Base-by-base conservation (phyloP, 2,113 vertebrate genomes). In the Leucosticte australis region DNA sequence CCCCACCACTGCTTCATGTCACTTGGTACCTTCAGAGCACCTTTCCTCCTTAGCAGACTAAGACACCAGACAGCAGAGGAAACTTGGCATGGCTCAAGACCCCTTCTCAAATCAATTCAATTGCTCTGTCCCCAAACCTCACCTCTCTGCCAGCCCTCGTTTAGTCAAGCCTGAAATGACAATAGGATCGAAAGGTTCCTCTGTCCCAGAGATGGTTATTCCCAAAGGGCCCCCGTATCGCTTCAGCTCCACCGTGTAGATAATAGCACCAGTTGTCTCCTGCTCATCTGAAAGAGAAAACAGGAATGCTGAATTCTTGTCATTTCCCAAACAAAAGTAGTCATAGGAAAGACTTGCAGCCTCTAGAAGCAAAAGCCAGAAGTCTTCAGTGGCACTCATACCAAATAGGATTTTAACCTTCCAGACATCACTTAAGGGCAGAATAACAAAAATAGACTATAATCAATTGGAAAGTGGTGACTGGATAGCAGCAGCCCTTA, bases 131-230 rank as follows among this genome's bases (percentile, higher is more conserved):
- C 63, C 26, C 52, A 35, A 3, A 71, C 50, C 98, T 98, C 98
- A 99, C 99, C 99, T 99, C 97, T 99, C 99, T 41, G 99, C 99
- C 77, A 99, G 98, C 15, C 99, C 99, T 52, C 99, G 98, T 94
- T 98, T 99, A 85, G 99, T 99, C 93, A 99, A 98, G 57, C 99
- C 99, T 0, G 99, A 99, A 96, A 99, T 99, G 90, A 99, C 98
- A 3, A 99, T 99, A 42, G 99, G 99, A 94, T 99, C 99, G 9
- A 99, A 99, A 69, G 99, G 99, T 59, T 99, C 99, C 96, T 99
- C 99, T 0, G 99, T 99, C 85, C 99, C 99, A 0, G 99, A 99
- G 96, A 99, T 99, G 23, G 99, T 99, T 97, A 99, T 99, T 89
- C 99, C 99, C 93, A 99, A 96, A 15, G 99, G 99, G 5, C 99